phyloP scores from a whole-genome alignment of 2,888 invertebrate genomes.

The Sturmia bella region DNA sequence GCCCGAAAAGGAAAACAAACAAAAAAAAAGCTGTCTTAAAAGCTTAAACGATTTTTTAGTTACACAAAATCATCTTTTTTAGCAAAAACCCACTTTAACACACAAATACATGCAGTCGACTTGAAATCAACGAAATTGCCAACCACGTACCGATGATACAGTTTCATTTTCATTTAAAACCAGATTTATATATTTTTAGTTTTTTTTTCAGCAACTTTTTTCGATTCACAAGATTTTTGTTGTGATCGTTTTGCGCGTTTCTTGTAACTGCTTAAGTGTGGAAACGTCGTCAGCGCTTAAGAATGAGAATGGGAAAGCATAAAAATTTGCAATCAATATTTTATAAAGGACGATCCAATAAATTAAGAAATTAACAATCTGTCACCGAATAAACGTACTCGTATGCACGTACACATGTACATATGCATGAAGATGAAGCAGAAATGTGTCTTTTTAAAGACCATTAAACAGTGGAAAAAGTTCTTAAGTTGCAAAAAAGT shows the following conservation, averaged over 20 bases:
- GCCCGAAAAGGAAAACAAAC: neutral
- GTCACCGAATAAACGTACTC: slow-evolving; percentile 5
- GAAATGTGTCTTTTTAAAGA: too few relatives aligned
- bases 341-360: slow-evolving; percentile 35
- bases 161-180: slow-evolving; percentile 68
- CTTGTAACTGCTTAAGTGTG: too few relatives aligned
- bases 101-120: neutral
- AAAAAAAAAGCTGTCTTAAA: neutral
- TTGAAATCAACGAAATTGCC: neutral
- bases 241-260: neutral
- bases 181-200: slow-evolving; percentile 44
- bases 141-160: slow-evolving; percentile 37
- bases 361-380: slow-evolving; percentile 41
- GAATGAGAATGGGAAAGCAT: slow-evolving; percentile 2
- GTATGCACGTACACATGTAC: neutral
- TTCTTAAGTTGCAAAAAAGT: too few relatives aligned
- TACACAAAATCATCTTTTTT: slow-evolving; percentile 2
- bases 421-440: too few relatives aligned
- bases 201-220: slow-evolving; percentile 10
- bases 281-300: too few relatives aligned
- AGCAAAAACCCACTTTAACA: neutral
- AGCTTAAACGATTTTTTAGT: slow-evolving; percentile 9
- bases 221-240: slow-evolving; percentile 29
- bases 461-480: too few relatives aligned
- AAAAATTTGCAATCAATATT: slow-evolving; percentile 34